Percentiles rank a stretch among this genome's conserved stretches.
Evolutionary conservation across 2,888 invertebrate genomes (phyloP).

Genomic region (Epinotia brunnichana): DNA sequence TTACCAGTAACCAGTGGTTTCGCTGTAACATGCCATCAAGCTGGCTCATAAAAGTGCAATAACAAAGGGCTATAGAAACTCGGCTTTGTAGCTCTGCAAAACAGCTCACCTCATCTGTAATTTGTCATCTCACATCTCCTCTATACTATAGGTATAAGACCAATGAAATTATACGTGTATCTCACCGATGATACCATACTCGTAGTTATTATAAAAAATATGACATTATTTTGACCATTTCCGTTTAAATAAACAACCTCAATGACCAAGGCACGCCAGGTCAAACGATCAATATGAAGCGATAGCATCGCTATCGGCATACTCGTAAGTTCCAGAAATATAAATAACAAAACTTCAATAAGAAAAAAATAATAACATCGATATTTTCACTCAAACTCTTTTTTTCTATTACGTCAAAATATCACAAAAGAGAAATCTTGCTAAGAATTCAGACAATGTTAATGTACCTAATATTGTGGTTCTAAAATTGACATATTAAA

Average conservation of each 20-base stretch:
- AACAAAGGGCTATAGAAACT: conserved; percentile 27
- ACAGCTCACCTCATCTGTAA: background rate
- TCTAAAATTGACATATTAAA: background rate
- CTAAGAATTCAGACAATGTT: too few species aligned
- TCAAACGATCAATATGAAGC: conserved; percentile 51
- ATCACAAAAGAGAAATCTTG: too few species aligned
- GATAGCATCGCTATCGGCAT: conserved; percentile 23
- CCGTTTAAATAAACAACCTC: conserved; percentile 22
- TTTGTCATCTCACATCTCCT: background rate
- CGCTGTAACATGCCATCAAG: conserved; percentile 28
- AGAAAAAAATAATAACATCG: background rate
- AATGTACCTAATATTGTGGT: background rate
- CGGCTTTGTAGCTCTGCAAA: conserved; percentile 23
- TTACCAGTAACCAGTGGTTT: conserved; percentile 35
- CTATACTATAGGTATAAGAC: background rate
- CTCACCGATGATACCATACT: background rate
- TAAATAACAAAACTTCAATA: conserved; percentile 6
- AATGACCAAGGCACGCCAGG: conserved; percentile 44
- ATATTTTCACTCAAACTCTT: background rate
- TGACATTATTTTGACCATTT: background rate
- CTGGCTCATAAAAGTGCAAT: conserved; percentile 34
- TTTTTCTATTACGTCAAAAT: too few species aligned
- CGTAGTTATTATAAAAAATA: background rate
- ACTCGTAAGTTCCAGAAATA: conserved; percentile 22
- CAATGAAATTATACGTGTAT: background rate